Base-by-base conservation (phyloP, 1,140 invertebrate genomes). In the Chironomus striatipennis region DNA sequence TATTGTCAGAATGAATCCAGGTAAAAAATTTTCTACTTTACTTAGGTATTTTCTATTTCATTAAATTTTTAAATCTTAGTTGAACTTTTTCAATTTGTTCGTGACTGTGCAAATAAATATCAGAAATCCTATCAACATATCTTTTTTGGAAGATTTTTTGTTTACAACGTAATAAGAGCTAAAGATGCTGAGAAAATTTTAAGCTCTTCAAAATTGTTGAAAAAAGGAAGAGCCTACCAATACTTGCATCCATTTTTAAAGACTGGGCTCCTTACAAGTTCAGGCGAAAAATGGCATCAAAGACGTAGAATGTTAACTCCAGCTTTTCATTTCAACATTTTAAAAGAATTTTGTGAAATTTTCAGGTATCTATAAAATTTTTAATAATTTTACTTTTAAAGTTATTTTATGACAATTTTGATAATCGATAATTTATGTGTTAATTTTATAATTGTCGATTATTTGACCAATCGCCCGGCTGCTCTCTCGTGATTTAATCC, bases 301-400 rank as follows among this genome's bases (percentile, higher is more conserved):
- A 84, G 93, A n/a, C 85, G 95, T 73, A 94, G 93, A 83, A 85
- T 97, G 57, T 80, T 97, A 0, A 96, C 95, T 12, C 93, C 94
- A 1, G 89, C 93, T 0, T 97, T 97, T 82, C 94, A 97, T 81
- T 96, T 96, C 80, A 90, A 91, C 77, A 93, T 97, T 75, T 83
- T 97, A 0, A 86, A 90, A 76, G 87, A 93, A 78, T 97, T 94
- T 81, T 78, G 47, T 57, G 47, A 57, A 57, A 57, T 57, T 57
- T 57, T 57, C 47, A 57, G 15, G 47, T 57, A n/a, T 1, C 8
- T 57, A 57, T 12, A 47, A 47, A 43, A 7, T 43, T 47, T 47
- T 47, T 2, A 20, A n/a, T n/a, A 47, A 47, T 47, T 47, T 47
- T 8, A 43, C 6, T 47, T 47, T 47, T 2, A 47, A 1, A 47